Base-by-base conservation (phyloP, 2,888 invertebrate genomes). In the Iphiclides podalirius region DNA sequence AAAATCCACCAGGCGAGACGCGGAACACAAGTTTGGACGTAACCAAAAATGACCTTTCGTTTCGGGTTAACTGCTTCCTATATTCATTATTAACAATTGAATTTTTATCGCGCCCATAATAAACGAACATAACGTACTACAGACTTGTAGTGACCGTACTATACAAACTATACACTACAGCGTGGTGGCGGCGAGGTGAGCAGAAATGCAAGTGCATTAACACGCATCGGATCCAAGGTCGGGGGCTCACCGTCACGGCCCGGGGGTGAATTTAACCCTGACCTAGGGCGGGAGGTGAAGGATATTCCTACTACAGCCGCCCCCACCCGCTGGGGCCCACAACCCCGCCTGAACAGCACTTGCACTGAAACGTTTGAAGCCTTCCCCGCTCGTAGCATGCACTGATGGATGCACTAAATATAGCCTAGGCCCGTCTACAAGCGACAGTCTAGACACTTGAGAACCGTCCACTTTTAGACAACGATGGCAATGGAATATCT, bases 231-330 rank as follows among this genome's bases (percentile, higher is more conserved):
- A 63, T 58, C 64, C 83, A 89, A 87, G 86, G 89, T 85, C 87
- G 87, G 79, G 81, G 85, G 82, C 75, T 79, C 74, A 70, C 74
- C 77, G 81, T 77, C 77, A 73, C 73, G 67, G 77, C 79, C 71
- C 78, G 82, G 84, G 87, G 85, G 85, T 68, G 77, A 80, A 64
- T 78, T 84, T 88, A 85, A 86, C 88, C 87, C 87, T 87, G 88
- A 87, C 88, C 88, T 82, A 84, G 83, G 80, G 72, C 67, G 76
- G 77, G 75, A 69, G 87, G 83, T 82, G 86, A 84, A 86, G 84
- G 85, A 85, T 86, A 79, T 81, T 84, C 77, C 85, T 85, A 83
- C 83, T 80, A 79, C 81, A 75, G 69, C 73, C 74, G 66, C 75
- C 72, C 72, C 63, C 71, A 74, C 61, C 66, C 65, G 64, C 70